Evolutionary conservation across 2,797 vertebrate species (phyloP).

Genomic region (Smutsia temminckii): DNA sequence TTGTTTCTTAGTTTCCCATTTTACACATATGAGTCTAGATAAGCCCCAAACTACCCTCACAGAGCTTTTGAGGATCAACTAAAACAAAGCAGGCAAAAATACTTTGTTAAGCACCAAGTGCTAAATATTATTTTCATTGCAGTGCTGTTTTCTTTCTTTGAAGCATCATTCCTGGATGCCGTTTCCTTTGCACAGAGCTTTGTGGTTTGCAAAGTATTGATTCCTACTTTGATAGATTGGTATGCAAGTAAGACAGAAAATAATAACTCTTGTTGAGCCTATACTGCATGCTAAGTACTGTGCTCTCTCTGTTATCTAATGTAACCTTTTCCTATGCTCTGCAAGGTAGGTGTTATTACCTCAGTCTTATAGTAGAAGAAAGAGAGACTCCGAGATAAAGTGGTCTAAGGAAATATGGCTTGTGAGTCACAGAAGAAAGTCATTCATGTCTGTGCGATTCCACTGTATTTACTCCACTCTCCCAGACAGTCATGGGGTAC

Average conservation of each 20-base stretch:
- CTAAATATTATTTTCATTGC: neutral
- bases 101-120: neutral
- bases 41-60: neutral
- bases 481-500: neutral
- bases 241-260: neutral
- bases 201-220: neutral
- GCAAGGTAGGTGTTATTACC: neutral
- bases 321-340: neutral
- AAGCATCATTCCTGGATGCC: neutral
- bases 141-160: neutral
- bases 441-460: neutral
- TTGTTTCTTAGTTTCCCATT: conserved; percentile 11
- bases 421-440: neutral
- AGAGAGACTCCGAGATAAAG: neutral
- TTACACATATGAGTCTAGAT: neutral
- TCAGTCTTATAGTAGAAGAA: neutral
- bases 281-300: neutral
- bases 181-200: neutral
- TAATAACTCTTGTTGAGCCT: neutral
- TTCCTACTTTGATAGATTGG: neutral
- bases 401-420: neutral
- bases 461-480: neutral
- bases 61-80: neutral
- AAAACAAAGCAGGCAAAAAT: neutral
- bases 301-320: neutral